These are phyloP conservation scores for Hipposideros larvatus DNA, from an alignment of 2,797 vertebrate species.

Conservation along the genomic window DNA sequence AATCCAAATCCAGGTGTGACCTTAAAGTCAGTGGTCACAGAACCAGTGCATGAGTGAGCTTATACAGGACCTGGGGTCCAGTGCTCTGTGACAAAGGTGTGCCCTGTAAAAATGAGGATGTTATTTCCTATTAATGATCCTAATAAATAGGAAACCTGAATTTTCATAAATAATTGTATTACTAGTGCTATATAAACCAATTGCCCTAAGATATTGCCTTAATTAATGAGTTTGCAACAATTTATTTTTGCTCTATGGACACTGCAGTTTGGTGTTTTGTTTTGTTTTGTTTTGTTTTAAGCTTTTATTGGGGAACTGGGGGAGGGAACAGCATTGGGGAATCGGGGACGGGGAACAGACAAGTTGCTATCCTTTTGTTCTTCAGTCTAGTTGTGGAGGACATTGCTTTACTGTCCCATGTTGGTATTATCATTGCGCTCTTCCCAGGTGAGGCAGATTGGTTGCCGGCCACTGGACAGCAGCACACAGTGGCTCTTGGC, in stretches of 20 bases:
- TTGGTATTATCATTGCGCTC: too few species aligned
- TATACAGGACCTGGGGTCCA: background rate
- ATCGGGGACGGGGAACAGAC: too few species aligned
- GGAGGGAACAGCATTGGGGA: too few species aligned
- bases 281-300: too few species aligned
- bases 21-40: background rate
- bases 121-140: constrained; percentile 28
- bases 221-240: constrained; percentile 41
- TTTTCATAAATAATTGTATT: constrained; percentile 42
- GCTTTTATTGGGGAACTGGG: too few species aligned
- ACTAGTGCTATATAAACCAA: background rate
- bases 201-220: background rate
- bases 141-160: background rate
- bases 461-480: too few species aligned
- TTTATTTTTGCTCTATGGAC: background rate
- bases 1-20: background rate
- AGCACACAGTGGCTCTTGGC: too few species aligned
- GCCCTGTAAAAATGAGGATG: background rate
- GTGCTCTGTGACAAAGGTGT: background rate
- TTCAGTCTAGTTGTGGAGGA: too few species aligned
- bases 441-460: too few species aligned
- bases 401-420: too few species aligned
- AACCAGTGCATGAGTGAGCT: background rate
- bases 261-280: background rate
- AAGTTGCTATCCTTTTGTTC: too few species aligned